phyloP scores from a whole-genome alignment of 2,888 invertebrate genomes.

The Cosmorhoe ocellata region DNA sequence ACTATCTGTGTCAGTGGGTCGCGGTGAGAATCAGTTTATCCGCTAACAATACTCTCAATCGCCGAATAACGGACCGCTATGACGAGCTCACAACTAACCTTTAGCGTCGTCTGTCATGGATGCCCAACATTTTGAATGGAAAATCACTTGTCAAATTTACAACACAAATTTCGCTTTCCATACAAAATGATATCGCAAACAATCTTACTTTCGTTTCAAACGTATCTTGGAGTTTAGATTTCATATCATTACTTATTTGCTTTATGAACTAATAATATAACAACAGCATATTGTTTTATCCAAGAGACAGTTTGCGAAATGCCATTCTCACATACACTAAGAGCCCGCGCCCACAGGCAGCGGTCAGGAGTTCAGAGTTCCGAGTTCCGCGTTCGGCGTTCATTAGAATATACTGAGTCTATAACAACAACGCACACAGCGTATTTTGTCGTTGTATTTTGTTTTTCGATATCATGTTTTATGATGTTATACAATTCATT shows the following conservation, averaged over 20 bases:
- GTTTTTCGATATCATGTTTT: too few species aligned
- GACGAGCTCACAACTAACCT: constrained; percentile 9
- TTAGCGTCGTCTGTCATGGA: constrained; percentile 32
- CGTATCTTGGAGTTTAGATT: constrained; percentile 39
- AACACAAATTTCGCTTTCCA: constrained; percentile 34
- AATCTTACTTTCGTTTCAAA: constrained; percentile 35
- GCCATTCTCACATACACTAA: constrained; percentile 18
- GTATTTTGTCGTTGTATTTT: too few species aligned
- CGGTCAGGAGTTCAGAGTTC: too few species aligned
- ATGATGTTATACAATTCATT: too few species aligned
- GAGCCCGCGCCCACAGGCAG: too few species aligned
- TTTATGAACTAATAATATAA: constrained; percentile 15
- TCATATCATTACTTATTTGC: constrained; percentile 2
- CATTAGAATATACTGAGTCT: too few species aligned
- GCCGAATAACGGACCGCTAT: constrained; percentile 35
- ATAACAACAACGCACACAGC: too few species aligned
- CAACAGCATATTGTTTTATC: constrained; percentile 25
- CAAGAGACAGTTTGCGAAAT: constrained; percentile 38
- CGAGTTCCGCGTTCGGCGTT: too few species aligned
- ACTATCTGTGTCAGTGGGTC: constrained; percentile 47
- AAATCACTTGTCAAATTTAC: constrained; percentile 25
- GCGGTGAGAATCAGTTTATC: constrained; percentile 38
- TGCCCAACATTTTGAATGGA: constrained; percentile 44
- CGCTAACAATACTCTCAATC: constrained; percentile 40
- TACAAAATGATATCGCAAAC: constrained; percentile 52